Conservation (phyloP, 2,797 vertebrate genomes). For the Mus caroli region DNA sequence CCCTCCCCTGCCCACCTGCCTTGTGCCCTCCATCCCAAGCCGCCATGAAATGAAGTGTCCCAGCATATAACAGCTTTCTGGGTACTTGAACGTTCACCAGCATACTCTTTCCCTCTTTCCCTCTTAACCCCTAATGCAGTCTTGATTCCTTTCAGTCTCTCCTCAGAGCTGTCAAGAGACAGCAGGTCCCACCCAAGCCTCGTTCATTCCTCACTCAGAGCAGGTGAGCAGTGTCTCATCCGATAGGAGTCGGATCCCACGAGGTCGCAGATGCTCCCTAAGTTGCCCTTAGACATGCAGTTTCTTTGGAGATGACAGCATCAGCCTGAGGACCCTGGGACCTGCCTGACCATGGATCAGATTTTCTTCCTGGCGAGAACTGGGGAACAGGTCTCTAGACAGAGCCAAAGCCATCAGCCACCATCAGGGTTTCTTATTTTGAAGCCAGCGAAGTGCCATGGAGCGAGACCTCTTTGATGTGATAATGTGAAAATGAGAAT, state of each 20-base stretch:
- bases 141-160: neutral
- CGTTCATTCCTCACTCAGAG: neutral
- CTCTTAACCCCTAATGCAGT: neutral
- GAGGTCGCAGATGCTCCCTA: neutral
- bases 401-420: neutral
- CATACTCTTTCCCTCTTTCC: neutral
- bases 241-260: neutral
- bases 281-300: conserved; percentile 36
- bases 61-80: neutral
- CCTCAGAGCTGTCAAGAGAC: neutral
- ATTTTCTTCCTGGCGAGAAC: neutral
- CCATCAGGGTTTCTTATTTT: neutral
- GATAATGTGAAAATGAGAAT: conserved; percentile 43
- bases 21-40: neutral
- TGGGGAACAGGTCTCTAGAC: neutral
- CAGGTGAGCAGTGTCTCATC: neutral
- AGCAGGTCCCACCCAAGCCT: neutral
- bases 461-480: conserved; percentile 44
- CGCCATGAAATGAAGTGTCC: neutral
- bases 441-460: neutral
- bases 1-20: neutral
- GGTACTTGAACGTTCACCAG: neutral
- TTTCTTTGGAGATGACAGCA: conserved; percentile 69
- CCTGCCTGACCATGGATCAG: neutral
- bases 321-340: conserved; percentile 21